phyloP scores from a whole-genome alignment of 2,113 vertebrate species.

The Pimephales promelas region DNA sequence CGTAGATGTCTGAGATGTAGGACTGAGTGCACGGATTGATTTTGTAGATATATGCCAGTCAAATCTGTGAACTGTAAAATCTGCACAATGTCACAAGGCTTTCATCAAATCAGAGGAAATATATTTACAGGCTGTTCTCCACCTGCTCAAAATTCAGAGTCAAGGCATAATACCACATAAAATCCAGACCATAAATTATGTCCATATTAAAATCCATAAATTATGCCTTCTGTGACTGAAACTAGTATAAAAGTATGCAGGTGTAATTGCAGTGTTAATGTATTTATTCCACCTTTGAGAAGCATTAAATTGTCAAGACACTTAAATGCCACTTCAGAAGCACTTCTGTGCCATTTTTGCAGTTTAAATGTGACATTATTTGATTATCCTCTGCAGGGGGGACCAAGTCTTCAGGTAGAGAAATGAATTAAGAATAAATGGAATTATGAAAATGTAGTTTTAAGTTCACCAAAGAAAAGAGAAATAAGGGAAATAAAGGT shows the following conservation, averaged over 20 bases:
- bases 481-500: not conserved
- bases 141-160: not conserved
- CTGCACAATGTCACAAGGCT: constrained; percentile 5
- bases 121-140: not conserved
- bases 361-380: not conserved
- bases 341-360: not conserved
- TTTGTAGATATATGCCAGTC: not conserved
- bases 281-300: not conserved
- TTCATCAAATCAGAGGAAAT: not conserved
- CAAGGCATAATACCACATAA: not conserved
- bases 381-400: not conserved
- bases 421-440: not conserved
- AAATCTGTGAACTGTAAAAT: not conserved
- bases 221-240: not conserved
- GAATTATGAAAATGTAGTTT: not conserved
- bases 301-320: not conserved
- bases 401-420: not conserved
- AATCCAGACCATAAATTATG: too few relatives aligned
- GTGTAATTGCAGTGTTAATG: not conserved
- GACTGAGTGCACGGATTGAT: not conserved
- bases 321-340: not conserved
- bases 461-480: not conserved
- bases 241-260: not conserved
- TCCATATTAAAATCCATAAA: too few relatives aligned
- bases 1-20: too few relatives aligned